Base-by-base conservation (phyloP, 2,888 invertebrate genomes). In the Punctoribates punctum region DNA sequence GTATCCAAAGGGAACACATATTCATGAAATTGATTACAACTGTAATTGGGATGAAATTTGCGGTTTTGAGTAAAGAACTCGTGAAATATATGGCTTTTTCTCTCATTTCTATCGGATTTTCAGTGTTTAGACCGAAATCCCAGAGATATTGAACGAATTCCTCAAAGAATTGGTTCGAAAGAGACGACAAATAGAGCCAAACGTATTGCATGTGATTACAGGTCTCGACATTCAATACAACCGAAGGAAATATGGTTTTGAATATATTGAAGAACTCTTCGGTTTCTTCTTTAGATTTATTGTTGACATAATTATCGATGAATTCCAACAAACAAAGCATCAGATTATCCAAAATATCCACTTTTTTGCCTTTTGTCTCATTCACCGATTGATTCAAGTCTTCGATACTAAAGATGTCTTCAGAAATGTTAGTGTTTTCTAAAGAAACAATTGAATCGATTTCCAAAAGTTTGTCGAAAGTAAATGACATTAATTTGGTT, bases 61-160 rank as follows among this genome's bases (percentile, higher is more conserved):
- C 38, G 20, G 38, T 70, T 42, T 70, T 70, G 0, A 70, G 34
- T 20, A 70, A 70, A 70, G 42, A 70, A 46, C 23, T 46, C 20
- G 46, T 70, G 9, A 23, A 70, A 70, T 70, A 70, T 2, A 70
- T 17, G 29, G 20, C n/a, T 46, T 38, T 70, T 34, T 70, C 70
- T 42, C 70, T 38, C 23, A 46, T 46, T 3, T 70, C 46, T 5
- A 70, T 2, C n/a, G 46, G 5, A 15, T 34, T 42, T 42, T 70
- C 70, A 23, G 8, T 20, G 46, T 70, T 70, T 4, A 42, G 23
- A 17, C 70, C 46, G 3, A 70, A 42, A 42, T 11, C 23, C 70
- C 70, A 70, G 3, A 70, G 23, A 70, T 17, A 42, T 42, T 70
- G 20, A 70, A 70, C 20, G 34, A 70, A 70, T 70, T 70, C 15